Evolutionary conservation across 2,888 invertebrate genomes (phyloP), one percentile per base, ranked within the genome.

Genomic region (Phragmatobia fuliginosa): DNA sequence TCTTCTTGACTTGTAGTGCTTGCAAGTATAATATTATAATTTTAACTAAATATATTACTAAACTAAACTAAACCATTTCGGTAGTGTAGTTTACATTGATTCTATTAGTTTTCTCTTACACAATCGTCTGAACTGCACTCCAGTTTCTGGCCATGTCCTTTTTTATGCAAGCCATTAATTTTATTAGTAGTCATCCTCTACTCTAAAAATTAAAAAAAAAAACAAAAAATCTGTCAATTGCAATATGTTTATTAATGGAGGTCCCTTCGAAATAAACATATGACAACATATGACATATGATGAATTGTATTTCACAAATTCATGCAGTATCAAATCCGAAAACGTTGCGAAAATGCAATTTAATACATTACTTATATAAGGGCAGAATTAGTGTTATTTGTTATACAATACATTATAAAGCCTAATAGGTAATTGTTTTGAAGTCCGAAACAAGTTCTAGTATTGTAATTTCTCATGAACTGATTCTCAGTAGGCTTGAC

Each of bases 401-500:
- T 32, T 38, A 56, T 68, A 68, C 21, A 68, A 68, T 63, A 59
- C 41, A n/a, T 28, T 32, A 33, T 68, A 68, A 68, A 68, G 60
- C 45, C 25, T 58, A 63, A 64, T 68, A 64, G 32, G 45, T 45
- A 31, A 65, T 61, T 60, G 68, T 65, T 64, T 60, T 31, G 6
- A 28, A 63, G 31, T 62, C 28, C n/a, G 25, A 60, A 38, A 64
- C 45, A 60, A 41, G 41, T 25, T 45, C 32, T 60, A 16, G 28
- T 16, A 33, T 61, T 65, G 11, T 32, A 25, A 28, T 59, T 65
- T 69, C 69, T 36, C 64, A 69, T 69, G 69, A 21, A 61, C 65
- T 49, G 18, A 69, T 69, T 69, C 69, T 45, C 69, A 69, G 56
- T 52, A 52, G 45, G 16, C 58, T 63, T 63, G 58, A 68, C 62